A percentile compares a stretch with the other conserved stretches of the same genome.
Conservation (phyloP, 1,140 invertebrate species). For the Panagrolaimus sp. region DNA sequence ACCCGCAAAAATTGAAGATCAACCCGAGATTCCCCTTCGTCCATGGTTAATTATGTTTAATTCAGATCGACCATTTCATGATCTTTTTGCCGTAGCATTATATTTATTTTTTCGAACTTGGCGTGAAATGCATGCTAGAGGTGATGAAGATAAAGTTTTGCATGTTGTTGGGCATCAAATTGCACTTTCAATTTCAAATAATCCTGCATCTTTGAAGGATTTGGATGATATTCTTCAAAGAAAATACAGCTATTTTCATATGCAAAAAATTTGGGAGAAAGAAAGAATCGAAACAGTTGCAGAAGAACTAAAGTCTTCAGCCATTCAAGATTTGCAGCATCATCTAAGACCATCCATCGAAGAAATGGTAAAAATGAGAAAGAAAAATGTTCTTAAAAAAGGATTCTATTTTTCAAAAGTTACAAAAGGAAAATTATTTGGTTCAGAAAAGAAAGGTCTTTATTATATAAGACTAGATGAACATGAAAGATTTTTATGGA, state of each 20-base stretch:
- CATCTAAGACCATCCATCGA: background rate
- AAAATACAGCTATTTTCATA: slow-evolving; percentile 1
- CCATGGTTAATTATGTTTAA: slow-evolving; percentile 11
- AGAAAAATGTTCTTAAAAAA: background rate
- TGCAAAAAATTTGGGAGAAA: slow-evolving; percentile 6
- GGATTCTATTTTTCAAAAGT: background rate
- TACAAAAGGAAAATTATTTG: background rate
- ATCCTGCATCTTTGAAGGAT: background rate
- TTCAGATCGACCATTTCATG: slow-evolving; percentile 4
- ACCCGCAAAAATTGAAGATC: background rate
- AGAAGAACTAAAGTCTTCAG: background rate
- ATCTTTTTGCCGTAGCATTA: slow-evolving; percentile 2
- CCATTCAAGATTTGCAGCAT: background rate
- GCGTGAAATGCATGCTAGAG: slow-evolving; percentile 3
- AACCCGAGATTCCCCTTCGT: background rate
- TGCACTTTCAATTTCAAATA: background rate
- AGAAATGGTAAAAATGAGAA: background rate
- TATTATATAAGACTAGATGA: too few relatives aligned
- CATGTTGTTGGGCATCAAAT: slow-evolving; percentile 4
- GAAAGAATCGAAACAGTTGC: background rate
- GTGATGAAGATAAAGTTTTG: slow-evolving; percentile 1
- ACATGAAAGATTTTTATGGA: background rate
- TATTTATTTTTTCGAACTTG: background rate
- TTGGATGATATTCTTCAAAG: slow-evolving; percentile 4
- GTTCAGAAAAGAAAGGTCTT: too few relatives aligned